Base-by-base conservation (phyloP, 1,140 invertebrate genomes). In the Heterodera schachtii region DNA sequence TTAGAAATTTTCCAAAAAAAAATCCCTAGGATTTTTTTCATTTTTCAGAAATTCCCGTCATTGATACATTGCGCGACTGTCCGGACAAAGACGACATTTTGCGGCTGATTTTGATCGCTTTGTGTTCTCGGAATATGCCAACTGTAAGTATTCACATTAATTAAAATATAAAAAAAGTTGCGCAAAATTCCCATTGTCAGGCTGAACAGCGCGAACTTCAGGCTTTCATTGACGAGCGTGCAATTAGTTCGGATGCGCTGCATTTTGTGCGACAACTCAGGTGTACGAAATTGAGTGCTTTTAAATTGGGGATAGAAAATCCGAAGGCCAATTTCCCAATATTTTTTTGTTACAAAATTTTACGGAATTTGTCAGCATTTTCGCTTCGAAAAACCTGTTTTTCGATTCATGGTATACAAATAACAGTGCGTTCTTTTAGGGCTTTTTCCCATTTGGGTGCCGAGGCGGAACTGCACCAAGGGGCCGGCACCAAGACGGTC, bases 401-500 rank as follows among this genome's bases (percentile, higher is more conserved):
- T 31, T 31, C 31, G 31, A 31, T 31, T n/a, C n/a, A 31, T 31
- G 6, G 21, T 21, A 1, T 46, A n/a, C 11, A 52, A 77, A 80
- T 52, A 43, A 19, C 11, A 60, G 11, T 64, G 5, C n/a, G 1
- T 57, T 43, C 16, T 6, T 3, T 6, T 64, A 94, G 93, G 88
- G 93, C 94, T 49, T 95, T 94, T 88, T 93, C 94, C 49, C 95
- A 94, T 92, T 94, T 95, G 92, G 92, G 0, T 92, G 93, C 75
- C 13, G 43, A 80, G 21, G 81, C 69, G 7, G 88, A 90, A 78
- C 76, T 89, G 16, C 86, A 91, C 80, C 94, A 94, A 89, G 96
- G 96, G n/a, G 95, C 95, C 69, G 96, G 95, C 41, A 97, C 96
- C 0, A 97, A 95, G 91, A 97, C 96, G 0, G 95, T 97, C 74